Evolutionary conservation across 2,888 invertebrate genomes (phyloP).

Genomic region (Tinea semifulvella): DNA sequence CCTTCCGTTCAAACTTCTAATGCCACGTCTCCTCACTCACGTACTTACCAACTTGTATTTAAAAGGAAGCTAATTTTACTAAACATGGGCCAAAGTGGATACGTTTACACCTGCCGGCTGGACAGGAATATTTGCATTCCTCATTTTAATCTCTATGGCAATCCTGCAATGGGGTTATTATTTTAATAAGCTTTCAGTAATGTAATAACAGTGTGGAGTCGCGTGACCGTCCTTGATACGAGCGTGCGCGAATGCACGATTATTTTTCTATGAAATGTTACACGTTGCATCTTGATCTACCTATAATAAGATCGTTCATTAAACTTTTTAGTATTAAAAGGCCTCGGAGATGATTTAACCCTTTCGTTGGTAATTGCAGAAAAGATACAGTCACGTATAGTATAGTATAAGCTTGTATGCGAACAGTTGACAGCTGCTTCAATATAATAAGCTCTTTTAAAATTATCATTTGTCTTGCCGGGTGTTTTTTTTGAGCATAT

Average conservation of each 20-base stretch:
- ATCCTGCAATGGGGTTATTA: slow-evolving; percentile 33
- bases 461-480: neutral
- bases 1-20: slow-evolving; percentile 7
- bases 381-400: neutral
- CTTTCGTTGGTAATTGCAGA: neutral
- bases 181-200: slow-evolving; percentile 39
- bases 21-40: neutral
- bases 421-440: neutral
- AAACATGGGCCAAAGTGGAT: slow-evolving; percentile 19
- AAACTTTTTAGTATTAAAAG: slow-evolving; percentile 7
- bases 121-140: slow-evolving; percentile 42
- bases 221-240: slow-evolving; percentile 47
- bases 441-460: neutral
- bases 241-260: slow-evolving; percentile 45
- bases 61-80: slow-evolving; percentile 25
- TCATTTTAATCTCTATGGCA: slow-evolving; percentile 38
- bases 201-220: slow-evolving; percentile 22
- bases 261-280: slow-evolving; percentile 28
- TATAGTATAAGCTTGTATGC: neutral
- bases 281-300: neutral
- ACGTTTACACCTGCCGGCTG: slow-evolving; percentile 1
- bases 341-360: neutral
- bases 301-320: slow-evolving; percentile 5
- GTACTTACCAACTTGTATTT: no score
- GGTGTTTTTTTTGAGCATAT: neutral